Evolutionary conservation across 2,888 invertebrate species (phyloP), one percentile per base, ranked within the genome.

Genomic region (Parnassius apollo): DNA sequence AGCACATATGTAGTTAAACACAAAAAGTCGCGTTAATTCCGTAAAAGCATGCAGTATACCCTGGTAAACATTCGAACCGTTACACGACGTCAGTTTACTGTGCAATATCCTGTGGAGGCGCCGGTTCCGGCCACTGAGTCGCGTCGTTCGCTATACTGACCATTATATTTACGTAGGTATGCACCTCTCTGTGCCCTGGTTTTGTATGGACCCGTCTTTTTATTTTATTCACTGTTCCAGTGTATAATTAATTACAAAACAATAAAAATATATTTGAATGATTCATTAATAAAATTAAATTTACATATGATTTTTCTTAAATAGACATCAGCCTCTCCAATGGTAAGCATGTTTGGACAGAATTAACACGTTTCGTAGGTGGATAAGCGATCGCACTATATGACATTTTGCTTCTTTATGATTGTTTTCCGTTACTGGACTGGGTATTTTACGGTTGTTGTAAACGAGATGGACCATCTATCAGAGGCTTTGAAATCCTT

Each of bases 61-160:
- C 61, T 62, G 61, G 65, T 66, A 67, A 69, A 68, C 72, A 69
- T 70, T 70, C 61, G 42, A 65, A 68, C 61, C 66, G 67, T 67
- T 70, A 66, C 69, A 67, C 57, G 62, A 66, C 64, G 65, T 74
- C 81, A 76, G 81, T 82, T 81, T 81, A 83, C 81, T 77, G 77
- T 80, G 81, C 81, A 85, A 86, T 86, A 86, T 86, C 83, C 86
- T 81, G 78, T 70, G 72, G 69, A 76, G 75, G 75, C 75, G 74
- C 72, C 75, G 72, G 76, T 80, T 81, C 83, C 82, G 80, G 77
- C 71, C 76, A 62, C 75, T 71, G 71, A 71, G 69, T 68, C 68
- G 71, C 75, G 73, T 75, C 77, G 67, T 65, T 61, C 66, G 73
- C 76, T 59, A 46, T 53, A 57, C 55, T 59, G 62, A 62, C 76